phyloP scores from a whole-genome alignment of 2,888 invertebrate species.

The Leptogaster cylindrica region DNA sequence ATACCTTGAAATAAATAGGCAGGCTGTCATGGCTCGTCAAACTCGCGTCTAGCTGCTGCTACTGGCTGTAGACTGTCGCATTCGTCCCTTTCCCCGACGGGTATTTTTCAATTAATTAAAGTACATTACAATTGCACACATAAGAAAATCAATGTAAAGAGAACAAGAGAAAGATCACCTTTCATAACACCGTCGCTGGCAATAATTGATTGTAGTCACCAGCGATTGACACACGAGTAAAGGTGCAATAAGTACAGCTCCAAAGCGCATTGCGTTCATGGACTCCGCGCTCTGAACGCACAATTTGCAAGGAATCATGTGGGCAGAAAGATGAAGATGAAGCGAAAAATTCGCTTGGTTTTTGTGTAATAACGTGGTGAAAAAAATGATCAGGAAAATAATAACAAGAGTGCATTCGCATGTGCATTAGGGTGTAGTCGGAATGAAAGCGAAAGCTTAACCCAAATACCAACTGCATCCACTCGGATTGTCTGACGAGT shows the following conservation, averaged over 20 bases:
- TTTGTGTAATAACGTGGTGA: background rate
- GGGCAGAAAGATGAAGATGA: too few species aligned
- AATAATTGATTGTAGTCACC: slow-evolving; percentile 1
- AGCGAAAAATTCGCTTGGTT: too few species aligned
- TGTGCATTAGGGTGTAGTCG: background rate
- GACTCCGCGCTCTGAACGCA: slow-evolving; percentile 3
- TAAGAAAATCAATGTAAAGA: background rate
- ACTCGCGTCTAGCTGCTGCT: background rate
- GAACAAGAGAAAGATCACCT: background rate
- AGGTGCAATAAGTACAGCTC: background rate
- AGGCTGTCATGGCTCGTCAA: background rate
- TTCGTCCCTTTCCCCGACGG: background rate
- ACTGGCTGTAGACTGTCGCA: background rate
- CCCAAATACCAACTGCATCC: background rate
- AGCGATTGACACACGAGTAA: slow-evolving; percentile 5
- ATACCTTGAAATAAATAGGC: background rate
- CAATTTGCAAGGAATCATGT: too few species aligned
- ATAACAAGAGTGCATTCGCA: background rate
- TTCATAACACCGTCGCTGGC: background rate
- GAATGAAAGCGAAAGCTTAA: slow-evolving; percentile 11
- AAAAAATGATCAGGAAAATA: background rate
- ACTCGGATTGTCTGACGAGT: background rate
- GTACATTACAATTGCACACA: background rate
- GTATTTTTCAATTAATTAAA: background rate
- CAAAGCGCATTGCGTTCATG: too few species aligned